These are phyloP conservation scores for Uropsilus gracilis DNA, from an alignment of 2,113 vertebrate genomes.

Conservation along the genomic window DNA sequence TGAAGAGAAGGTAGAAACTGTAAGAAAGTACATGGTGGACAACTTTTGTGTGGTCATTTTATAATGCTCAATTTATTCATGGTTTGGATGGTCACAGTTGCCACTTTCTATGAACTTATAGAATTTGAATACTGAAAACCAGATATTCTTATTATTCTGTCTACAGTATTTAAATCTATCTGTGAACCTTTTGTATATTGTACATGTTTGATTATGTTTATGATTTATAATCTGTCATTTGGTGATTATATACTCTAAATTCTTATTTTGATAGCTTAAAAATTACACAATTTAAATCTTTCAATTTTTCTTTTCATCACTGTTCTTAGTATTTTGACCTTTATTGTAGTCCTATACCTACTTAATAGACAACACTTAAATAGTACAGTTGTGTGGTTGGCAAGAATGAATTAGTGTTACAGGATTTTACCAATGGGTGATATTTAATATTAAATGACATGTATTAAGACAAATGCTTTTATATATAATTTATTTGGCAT, in stretches of 20 bases:
- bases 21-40: not conserved
- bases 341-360: conserved; percentile 73
- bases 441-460: conserved; percentile 92
- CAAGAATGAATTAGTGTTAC: conserved; percentile 87
- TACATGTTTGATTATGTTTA: conserved; percentile 56
- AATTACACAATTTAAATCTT: conserved; percentile 76
- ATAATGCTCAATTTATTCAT: not conserved
- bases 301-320: conserved; percentile 78
- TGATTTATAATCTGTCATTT: conserved; percentile 76
- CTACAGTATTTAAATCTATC: conserved; percentile 58
- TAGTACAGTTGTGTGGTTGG: conserved; percentile 84
- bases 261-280: conserved; percentile 78
- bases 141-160: conserved; percentile 4
- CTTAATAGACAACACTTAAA: conserved; percentile 86
- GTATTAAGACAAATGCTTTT: conserved; percentile 91
- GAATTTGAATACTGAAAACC: not conserved
- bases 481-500: conserved; percentile 92
- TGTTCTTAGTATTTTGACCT: conserved; percentile 79
- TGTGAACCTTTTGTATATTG: conserved; percentile 55
- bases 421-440: conserved; percentile 87
- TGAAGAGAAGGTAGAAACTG: not conserved
- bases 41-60: not conserved
- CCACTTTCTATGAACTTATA: not conserved
- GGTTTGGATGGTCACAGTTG: not conserved
- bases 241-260: conserved; percentile 62